phyloP scores from a whole-genome alignment of 2,888 invertebrate genomes.

The Drosophila prostipennis region DNA sequence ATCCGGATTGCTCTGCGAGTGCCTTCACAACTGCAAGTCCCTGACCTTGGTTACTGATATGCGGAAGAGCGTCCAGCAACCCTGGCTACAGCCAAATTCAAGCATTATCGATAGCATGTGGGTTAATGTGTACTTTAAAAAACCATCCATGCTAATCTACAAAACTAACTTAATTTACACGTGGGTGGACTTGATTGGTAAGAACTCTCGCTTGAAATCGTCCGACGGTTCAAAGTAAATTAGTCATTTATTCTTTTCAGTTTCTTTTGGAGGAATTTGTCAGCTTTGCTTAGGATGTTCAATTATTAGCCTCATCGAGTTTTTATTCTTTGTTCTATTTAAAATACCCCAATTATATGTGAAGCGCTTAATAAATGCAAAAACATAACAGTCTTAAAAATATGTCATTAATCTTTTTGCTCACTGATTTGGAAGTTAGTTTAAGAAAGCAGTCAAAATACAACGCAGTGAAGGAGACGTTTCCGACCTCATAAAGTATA shows the following conservation, averaged over 20 bases:
- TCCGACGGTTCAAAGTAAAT: not conserved
- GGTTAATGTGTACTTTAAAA: slow-evolving; percentile 82
- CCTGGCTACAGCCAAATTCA: slow-evolving; percentile 1
- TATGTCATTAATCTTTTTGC: too few relatives aligned
- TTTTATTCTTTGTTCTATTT: slow-evolving; percentile 81
- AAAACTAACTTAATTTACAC: slow-evolving; percentile 83
- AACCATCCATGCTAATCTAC: slow-evolving; percentile 81
- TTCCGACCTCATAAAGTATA: too few relatives aligned
- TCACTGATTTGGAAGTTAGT: too few relatives aligned
- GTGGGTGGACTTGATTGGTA: slow-evolving; percentile 84
- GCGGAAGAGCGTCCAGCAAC: slow-evolving; percentile 52
- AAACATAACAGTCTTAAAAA: too few relatives aligned
- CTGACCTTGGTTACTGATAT: slow-evolving; percentile 68
- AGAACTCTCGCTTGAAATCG: slow-evolving; percentile 2
- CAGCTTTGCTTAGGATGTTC: slow-evolving; percentile 85
- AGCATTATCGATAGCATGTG: slow-evolving; percentile 40
- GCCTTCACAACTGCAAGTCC: slow-evolving; percentile 79
- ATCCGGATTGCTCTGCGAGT: slow-evolving; percentile 77
- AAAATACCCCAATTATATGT: slow-evolving; percentile 70
- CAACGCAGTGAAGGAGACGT: too few relatives aligned
- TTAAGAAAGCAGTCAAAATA: too few relatives aligned
- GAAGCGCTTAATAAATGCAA: not conserved
- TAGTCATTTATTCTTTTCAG: slow-evolving; percentile 57
- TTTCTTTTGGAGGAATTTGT: slow-evolving; percentile 85
- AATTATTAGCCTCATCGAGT: slow-evolving; percentile 84